These are phyloP conservation scores for Meiosimyza platycephala DNA, from an alignment of 2,888 invertebrate species.

Conservation along the genomic window DNA sequence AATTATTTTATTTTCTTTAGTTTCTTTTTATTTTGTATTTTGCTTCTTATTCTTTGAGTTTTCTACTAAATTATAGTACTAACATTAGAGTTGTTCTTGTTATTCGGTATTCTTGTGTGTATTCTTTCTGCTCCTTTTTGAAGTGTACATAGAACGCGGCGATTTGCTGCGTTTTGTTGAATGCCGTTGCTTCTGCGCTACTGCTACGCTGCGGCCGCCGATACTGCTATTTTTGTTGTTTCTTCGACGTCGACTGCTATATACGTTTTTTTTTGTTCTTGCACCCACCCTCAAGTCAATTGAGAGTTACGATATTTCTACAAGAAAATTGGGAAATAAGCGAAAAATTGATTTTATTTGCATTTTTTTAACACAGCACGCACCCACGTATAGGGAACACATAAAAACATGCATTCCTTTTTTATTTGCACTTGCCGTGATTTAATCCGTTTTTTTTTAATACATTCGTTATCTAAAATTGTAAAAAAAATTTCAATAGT, in stretches of 20 bases:
- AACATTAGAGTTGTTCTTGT: constrained; percentile 11
- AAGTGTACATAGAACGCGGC: constrained; percentile 31
- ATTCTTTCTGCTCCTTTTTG: constrained; percentile 30
- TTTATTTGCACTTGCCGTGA: background rate
- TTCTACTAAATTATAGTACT: background rate
- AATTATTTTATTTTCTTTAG: background rate
- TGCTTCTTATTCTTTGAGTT: background rate
- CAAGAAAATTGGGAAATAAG: constrained; percentile 16
- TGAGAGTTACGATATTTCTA: constrained; percentile 35
- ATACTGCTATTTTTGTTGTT: background rate
- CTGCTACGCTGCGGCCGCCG: background rate
- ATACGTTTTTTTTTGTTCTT: constrained; percentile 17
- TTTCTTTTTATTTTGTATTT: background rate
- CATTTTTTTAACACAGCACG: background rate
- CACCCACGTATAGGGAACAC: background rate
- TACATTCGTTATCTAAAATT: background rate
- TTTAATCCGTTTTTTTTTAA: background rate
- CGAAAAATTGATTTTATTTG: constrained; percentile 33
- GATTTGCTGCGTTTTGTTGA: background rate
- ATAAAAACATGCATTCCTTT: background rate
- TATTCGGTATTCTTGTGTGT: constrained; percentile 30
- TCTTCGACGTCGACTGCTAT: constrained; percentile 17
- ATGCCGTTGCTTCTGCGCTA: constrained; percentile 8
- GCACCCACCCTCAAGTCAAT: constrained; percentile 36
- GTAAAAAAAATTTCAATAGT: constrained; percentile 6